These are phyloP conservation scores for Neopelma chrysocephalum DNA, from an alignment of 2,797 vertebrate species.

Conservation along the genomic window DNA sequence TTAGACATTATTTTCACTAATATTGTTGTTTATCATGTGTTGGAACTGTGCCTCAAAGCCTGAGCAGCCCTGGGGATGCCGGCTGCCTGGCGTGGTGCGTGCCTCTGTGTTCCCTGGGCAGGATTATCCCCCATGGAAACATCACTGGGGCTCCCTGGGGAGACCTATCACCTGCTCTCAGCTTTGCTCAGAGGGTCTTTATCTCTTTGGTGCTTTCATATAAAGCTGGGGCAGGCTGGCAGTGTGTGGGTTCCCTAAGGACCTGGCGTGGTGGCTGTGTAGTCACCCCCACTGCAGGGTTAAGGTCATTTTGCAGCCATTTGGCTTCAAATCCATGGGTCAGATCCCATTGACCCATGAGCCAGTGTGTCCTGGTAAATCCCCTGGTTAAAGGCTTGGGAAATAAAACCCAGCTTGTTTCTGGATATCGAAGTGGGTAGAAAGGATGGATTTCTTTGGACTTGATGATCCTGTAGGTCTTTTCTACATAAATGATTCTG, in stretches of 20 bases:
- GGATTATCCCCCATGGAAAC: neutral
- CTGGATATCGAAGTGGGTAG: neutral
- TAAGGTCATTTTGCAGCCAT: neutral
- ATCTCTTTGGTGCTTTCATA: neutral
- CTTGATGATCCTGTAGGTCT: neutral
- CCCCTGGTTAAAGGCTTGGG: neutral
- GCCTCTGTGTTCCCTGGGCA: neutral
- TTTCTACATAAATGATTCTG: neutral
- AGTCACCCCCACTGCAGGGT: neutral
- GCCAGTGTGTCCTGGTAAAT: neutral
- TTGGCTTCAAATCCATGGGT: neutral
- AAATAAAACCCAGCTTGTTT: neutral
- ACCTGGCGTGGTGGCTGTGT: rapidly evolving
- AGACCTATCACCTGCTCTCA: neutral
- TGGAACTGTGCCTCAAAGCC: constrained; percentile 8
- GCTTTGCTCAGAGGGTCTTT: neutral
- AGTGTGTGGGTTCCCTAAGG: neutral
- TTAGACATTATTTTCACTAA: constrained; percentile 10
- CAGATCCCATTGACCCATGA: neutral
- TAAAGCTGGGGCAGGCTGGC: neutral
- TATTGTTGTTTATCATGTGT: constrained; percentile 12
- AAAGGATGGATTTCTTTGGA: neutral
- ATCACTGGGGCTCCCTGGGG: neutral
- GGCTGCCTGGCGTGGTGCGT: rapidly evolving
- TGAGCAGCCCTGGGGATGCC: neutral